Percentiles rank a stretch among this genome's conserved stretches.
Conservation (phyloP, 2,888 invertebrate species). For the Ichneumoninae sp. region DNA sequence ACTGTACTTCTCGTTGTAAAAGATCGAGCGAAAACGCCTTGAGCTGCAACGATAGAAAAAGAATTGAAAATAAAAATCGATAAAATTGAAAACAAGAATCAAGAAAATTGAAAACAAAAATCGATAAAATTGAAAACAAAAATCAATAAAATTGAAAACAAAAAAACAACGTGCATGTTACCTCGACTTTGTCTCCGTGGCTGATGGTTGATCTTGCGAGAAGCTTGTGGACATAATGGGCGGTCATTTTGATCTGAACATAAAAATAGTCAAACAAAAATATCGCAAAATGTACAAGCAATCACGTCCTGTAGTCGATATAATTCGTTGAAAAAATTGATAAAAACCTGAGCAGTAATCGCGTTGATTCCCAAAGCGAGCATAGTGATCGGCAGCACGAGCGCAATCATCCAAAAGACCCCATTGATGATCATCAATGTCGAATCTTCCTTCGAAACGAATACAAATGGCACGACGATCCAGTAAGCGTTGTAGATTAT, state of each 20-base stretch:
- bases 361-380: constrained; percentile 41
- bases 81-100: too few species aligned
- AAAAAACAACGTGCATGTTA: background rate
- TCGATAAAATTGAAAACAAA: background rate
- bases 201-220: constrained; percentile 23
- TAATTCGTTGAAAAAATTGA: background rate
- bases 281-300: background rate
- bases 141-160: too few species aligned
- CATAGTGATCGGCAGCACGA: constrained; percentile 50
- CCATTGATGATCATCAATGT: background rate
- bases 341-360: constrained; percentile 42
- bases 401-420: constrained; percentile 5
- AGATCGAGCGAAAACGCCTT: constrained; percentile 48
- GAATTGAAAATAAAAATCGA: background rate
- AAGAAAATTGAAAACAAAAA: background rate
- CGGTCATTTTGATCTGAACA: constrained; percentile 37
- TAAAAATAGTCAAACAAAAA: background rate
- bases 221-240: constrained; percentile 28
- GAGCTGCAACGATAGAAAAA: constrained; percentile 18
- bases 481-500: constrained; percentile 53
- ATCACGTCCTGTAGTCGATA: background rate
- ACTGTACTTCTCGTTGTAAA: constrained; percentile 39
- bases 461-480: constrained; percentile 37
- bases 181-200: constrained; percentile 47
- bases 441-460: background rate